Base-by-base conservation (phyloP, 1,140 invertebrate genomes). In the Euschistus heros region DNA sequence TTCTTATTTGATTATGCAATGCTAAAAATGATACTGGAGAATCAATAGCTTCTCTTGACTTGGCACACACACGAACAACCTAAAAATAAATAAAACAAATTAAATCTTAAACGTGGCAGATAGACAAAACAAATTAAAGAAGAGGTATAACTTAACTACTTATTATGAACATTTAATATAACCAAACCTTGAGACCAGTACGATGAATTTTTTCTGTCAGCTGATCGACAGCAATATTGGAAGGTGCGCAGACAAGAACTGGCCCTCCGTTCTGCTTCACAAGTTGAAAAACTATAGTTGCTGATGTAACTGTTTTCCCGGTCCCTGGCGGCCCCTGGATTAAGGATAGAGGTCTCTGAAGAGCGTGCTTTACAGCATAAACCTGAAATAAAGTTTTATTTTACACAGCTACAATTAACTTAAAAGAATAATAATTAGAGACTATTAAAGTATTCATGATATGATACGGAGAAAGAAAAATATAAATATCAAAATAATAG, bases 171-270 rank as follows among this genome's bases (percentile, higher is more conserved):
- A n/a, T n/a, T n/a, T 44, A 44, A 50, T 20, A 50, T 50, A 26
- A 57, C 6, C 54, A 57, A 17, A 76, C 77, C 78, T 98, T 99
- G 15, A 99, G 79, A 50, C 96, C 97, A 20, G 96, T 99, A 69
- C 88, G 84, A 75, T 99, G 96, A 59, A 99, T 98, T 76, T 99
- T 99, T 76, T 99, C 96, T 0, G 97, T 98, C 2, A 99, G 78
- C 73, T 99, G 97, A 77, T 99, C 97, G 0, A 99, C 97, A 52
- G 97, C 97, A 13, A 97, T 99, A 74, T 99, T 99, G 20, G 93
- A 97, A 0, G 97, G 97, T 2, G 97, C 97, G 77, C 97, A 99
- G 0, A 99, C 97, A 0, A 99, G 77, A 0, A 99, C 94, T 0
- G 95, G 93, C 2, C 94, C 93, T 7, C 87, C 89, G 69, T 87